Percentiles rank a stretch among this genome's conserved stretches.
Evolutionary conservation across 1,140 invertebrate genomes (phyloP).

Genomic region (Whitmania pigra): DNA sequence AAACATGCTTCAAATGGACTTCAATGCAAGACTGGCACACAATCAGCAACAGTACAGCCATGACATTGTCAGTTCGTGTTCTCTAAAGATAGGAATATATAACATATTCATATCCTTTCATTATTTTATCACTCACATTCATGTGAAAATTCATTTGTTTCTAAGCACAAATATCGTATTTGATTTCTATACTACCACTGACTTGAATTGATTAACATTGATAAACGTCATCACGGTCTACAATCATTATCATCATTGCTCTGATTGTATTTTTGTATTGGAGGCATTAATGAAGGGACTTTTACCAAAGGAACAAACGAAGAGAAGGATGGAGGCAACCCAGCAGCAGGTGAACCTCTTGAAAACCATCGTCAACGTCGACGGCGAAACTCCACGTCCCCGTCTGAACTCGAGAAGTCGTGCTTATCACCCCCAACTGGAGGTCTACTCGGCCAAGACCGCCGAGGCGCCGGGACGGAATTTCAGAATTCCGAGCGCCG

Average conservation of each 20-base stretch:
- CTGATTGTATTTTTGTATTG: too few species aligned
- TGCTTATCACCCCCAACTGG: not conserved
- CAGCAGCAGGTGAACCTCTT: conserved; percentile 21
- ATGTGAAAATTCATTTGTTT: too few species aligned
- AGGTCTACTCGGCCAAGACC: conserved; percentile 26
- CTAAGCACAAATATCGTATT: too few species aligned
- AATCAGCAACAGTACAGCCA: conserved; percentile 36
- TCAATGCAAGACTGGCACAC: conserved; percentile 32
- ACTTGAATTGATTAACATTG: too few species aligned
- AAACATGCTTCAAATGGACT: conserved; percentile 35
- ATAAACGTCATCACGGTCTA: too few species aligned
- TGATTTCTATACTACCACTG: too few species aligned
- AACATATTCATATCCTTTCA: too few species aligned
- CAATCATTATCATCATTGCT: too few species aligned
- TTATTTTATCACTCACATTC: too few species aligned
- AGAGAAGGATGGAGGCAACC: conserved; percentile 20
- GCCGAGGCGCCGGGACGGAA: conserved; percentile 25
- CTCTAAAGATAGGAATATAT: not conserved
- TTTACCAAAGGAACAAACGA: conserved; percentile 29
- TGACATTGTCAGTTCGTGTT: conserved; percentile 29
- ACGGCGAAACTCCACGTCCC: conserved; percentile 6
- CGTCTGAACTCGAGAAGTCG: not conserved
- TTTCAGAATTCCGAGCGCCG: conserved; percentile 20
- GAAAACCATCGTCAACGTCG: conserved; percentile 21
- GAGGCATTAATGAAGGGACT: too few species aligned